Percentiles rank a stretch among this genome's conserved stretches.
phyloP scores from a whole-genome alignment of 2,113 vertebrate genomes.

The Semnornis frantzii region DNA sequence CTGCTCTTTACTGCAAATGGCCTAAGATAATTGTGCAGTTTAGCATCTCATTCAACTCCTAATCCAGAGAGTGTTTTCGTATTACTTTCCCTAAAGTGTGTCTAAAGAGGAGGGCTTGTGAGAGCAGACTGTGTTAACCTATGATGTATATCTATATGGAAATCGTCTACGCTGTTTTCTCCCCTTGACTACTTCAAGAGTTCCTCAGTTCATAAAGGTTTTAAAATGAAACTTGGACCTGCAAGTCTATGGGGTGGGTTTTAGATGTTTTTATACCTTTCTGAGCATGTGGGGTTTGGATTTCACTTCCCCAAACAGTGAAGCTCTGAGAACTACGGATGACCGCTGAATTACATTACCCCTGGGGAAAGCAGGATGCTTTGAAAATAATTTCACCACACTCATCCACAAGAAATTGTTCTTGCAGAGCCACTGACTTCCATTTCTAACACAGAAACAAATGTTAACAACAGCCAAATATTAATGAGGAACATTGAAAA shows the following conservation, averaged over 20 bases:
- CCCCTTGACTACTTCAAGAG: background rate
- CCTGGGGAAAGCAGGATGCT: background rate
- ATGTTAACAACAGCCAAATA: slow-evolving; percentile 46
- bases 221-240: background rate
- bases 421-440: background rate
- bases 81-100: no score
- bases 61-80: no score
- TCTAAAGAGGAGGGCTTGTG: no score
- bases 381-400: background rate
- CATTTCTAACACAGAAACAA: slow-evolving; percentile 47
- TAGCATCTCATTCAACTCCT: no score
- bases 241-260: background rate
- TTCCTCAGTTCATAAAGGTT: background rate
- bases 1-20: no score
- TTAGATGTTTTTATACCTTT: background rate
- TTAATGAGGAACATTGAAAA: slow-evolving; percentile 42
- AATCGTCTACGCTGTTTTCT: background rate
- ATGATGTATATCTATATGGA: background rate
- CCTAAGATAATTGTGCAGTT: no score
- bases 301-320: background rate
- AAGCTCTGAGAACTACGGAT: background rate
- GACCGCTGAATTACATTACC: background rate
- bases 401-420: background rate
- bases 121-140: no score
- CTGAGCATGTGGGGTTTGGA: background rate